These are phyloP conservation scores for Sebastes kiyomatsui DNA, from an alignment of 2,797 vertebrate species.

Conservation along the genomic window DNA sequence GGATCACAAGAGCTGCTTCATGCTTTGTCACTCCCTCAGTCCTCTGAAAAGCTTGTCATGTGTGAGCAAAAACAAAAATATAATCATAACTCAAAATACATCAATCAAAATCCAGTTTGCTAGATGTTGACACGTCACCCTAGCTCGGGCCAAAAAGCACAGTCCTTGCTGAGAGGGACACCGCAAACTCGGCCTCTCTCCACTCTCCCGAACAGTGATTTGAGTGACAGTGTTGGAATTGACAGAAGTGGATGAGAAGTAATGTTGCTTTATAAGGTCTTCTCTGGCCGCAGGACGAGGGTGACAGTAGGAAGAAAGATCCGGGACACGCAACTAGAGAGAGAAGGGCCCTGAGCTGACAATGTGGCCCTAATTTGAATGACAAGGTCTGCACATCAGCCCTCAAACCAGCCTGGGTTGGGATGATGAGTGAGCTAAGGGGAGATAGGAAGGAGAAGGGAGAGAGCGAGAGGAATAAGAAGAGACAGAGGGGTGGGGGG, in stretches of 20 bases:
- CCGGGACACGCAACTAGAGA: slow-evolving; percentile 53
- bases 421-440: slow-evolving; percentile 79
- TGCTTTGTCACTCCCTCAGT: neutral
- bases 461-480: slow-evolving; percentile 75
- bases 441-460: slow-evolving; percentile 61
- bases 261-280: slow-evolving; percentile 77
- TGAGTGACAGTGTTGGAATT: slow-evolving; percentile 80
- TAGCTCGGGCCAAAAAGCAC: slow-evolving; percentile 58
- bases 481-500: slow-evolving; percentile 65
- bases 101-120: slow-evolving; percentile 21
- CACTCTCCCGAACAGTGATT: slow-evolving; percentile 67
- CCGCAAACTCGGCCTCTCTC: slow-evolving; percentile 42
- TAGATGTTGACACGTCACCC: slow-evolving; percentile 25
- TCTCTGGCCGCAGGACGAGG: slow-evolving; percentile 70
- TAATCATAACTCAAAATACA: slow-evolving; percentile 3
- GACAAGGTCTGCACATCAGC: slow-evolving; percentile 85
- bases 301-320: slow-evolving; percentile 72
- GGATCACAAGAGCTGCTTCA: neutral
- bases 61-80: slow-evolving; percentile 1
- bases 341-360: slow-evolving; percentile 85
- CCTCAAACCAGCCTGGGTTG: slow-evolving; percentile 64
- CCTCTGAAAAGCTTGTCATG: slow-evolving; percentile 5
- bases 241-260: slow-evolving; percentile 86
- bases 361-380: slow-evolving; percentile 91
- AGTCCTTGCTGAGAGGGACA: slow-evolving; percentile 65